These are phyloP conservation scores for Oxystoma pomonae DNA, from an alignment of 2,888 invertebrate genomes.

Conservation along the genomic window DNA sequence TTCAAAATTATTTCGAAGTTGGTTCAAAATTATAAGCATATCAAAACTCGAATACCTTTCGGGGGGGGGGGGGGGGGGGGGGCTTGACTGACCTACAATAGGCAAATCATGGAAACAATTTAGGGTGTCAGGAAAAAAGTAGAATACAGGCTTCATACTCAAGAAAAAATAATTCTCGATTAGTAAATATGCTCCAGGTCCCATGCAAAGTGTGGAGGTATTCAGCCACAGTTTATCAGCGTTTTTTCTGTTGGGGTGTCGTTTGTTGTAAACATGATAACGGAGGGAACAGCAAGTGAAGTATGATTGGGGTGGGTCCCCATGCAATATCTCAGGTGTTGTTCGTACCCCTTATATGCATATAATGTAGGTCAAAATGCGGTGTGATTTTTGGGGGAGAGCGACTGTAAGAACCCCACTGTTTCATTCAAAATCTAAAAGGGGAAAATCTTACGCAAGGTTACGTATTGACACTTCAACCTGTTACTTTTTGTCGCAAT, in stretches of 20 bases:
- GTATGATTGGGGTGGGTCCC: conserved; percentile 12
- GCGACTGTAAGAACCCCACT: conserved; percentile 24
- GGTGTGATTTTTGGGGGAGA: conserved; percentile 28
- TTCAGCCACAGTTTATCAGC: background rate
- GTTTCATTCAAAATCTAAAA: conserved; percentile 21
- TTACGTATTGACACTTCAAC: conserved; percentile 26
- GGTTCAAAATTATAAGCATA: no score
- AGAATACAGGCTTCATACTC: no score
- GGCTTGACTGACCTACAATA: no score
- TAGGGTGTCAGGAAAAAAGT: no score
- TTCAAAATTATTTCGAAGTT: no score
- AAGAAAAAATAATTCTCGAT: no score
- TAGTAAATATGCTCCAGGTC: no score
- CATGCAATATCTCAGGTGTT: conserved; percentile 15
- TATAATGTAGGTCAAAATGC: conserved; percentile 28
- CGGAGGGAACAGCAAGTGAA: background rate
- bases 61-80: no score
- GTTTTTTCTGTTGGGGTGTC: background rate
- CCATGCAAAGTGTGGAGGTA: no score
- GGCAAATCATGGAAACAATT: no score
- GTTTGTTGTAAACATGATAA: conserved; percentile 1
- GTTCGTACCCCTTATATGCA: conserved; percentile 10
- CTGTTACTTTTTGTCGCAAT: conserved; percentile 28
- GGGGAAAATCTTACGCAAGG: conserved; percentile 27
- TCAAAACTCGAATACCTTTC: no score